A percentile compares a stretch with the other conserved stretches of the same genome.
These are phyloP conservation scores for Xestobium rufovillosum DNA, from an alignment of 2,888 invertebrate genomes.

Conservation along the genomic window DNA sequence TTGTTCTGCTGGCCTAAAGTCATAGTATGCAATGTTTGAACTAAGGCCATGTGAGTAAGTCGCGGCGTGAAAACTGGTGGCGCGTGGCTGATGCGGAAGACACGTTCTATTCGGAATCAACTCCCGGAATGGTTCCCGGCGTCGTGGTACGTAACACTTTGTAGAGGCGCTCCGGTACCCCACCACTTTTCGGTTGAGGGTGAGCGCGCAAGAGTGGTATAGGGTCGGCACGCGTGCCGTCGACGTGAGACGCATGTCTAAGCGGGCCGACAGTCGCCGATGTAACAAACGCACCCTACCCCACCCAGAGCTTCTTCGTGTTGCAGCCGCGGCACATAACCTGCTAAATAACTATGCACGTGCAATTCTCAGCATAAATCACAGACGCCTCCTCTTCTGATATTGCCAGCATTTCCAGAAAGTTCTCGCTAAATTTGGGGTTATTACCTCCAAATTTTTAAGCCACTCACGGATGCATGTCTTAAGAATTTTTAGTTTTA, in stretches of 20 bases:
- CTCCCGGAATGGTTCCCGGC: constrained; percentile 49
- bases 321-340: neutral
- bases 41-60: constrained; percentile 32
- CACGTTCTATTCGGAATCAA: constrained; percentile 39
- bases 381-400: too few relatives aligned
- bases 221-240: constrained; percentile 43
- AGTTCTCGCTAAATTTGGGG: too few relatives aligned
- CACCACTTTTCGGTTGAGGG: constrained; percentile 32
- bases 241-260: constrained; percentile 42
- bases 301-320: constrained; percentile 16
- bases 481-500: too few relatives aligned
- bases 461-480: too few relatives aligned
- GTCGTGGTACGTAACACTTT: constrained; percentile 39
- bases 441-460: too few relatives aligned
- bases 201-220: constrained; percentile 35
- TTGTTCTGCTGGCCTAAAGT: constrained; percentile 43
- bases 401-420: too few relatives aligned
- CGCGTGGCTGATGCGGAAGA: constrained; percentile 14
- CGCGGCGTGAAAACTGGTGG: constrained; percentile 29
- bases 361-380: too few relatives aligned
- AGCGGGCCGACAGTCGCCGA: constrained; percentile 39
- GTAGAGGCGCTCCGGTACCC: constrained; percentile 33
- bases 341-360: constrained; percentile 11
- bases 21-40: constrained; percentile 35
- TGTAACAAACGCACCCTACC: constrained; percentile 23